A percentile compares a stretch with the other conserved stretches of the same genome.
Conservation (phyloP, 2,113 vertebrate genomes). For the Mesembrinibis cayennensis region DNA sequence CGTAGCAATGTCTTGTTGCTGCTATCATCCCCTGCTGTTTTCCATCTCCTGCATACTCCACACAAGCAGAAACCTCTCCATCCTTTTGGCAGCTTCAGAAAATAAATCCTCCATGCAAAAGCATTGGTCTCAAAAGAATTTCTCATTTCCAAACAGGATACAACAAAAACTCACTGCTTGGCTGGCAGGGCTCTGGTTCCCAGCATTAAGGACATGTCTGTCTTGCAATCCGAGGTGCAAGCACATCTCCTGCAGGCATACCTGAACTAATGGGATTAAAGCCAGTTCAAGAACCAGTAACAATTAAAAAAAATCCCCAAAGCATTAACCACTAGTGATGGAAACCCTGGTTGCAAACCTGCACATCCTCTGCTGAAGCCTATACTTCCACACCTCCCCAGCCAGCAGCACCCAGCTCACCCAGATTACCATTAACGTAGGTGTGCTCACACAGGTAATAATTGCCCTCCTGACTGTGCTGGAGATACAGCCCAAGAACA, state of each 20-base stretch:
- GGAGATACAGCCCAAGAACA: background rate
- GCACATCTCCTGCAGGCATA: slow-evolving; percentile 53
- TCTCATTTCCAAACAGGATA: slow-evolving; percentile 14
- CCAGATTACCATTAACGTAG: background rate
- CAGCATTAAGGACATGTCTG: slow-evolving; percentile 15
- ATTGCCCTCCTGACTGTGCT: background rate
- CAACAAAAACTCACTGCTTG: background rate
- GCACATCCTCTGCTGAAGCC: slow-evolving; percentile 44
- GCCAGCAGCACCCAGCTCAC: background rate
- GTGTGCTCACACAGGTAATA: background rate
- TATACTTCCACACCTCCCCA: slow-evolving; percentile 24
- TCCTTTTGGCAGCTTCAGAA: background rate
- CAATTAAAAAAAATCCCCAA: slow-evolving; percentile 60
- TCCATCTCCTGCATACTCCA: background rate
- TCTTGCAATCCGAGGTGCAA: background rate
- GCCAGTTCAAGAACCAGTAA: slow-evolving; percentile 27
- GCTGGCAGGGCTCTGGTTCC: slow-evolving; percentile 19
- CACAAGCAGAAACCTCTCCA: background rate
- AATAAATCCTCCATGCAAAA: slow-evolving; percentile 20
- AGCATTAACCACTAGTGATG: background rate
- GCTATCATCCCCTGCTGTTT: background rate
- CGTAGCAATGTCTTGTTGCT: background rate
- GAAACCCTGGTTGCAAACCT: slow-evolving; percentile 31
- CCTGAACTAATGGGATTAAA: slow-evolving; percentile 41
- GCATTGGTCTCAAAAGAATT: background rate